phyloP scores from a whole-genome alignment of 2,888 invertebrate genomes.

The Erebia ligea region DNA sequence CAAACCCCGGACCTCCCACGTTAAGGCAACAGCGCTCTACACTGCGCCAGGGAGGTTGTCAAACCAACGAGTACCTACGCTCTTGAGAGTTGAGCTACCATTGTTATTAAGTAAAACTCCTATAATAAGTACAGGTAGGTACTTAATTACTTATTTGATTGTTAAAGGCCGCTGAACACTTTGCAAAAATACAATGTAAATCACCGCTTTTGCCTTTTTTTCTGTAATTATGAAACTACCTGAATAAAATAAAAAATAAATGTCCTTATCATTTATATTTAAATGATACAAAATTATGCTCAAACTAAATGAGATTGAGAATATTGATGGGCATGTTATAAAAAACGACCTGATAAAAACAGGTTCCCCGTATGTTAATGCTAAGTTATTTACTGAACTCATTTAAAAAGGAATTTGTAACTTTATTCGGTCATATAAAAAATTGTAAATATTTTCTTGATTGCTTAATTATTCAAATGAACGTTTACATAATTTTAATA shows the following conservation, averaged over 20 bases:
- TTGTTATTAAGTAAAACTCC: too few relatives aligned
- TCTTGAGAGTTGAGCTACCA: too few relatives aligned
- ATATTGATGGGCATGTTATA: constrained; percentile 26
- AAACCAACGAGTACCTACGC: too few relatives aligned
- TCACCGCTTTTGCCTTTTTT: not conserved
- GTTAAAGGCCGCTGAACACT: not conserved
- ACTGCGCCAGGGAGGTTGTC: too few relatives aligned
- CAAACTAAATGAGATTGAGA: constrained; percentile 17
- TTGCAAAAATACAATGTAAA: not conserved
- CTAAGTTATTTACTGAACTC: constrained; percentile 23
- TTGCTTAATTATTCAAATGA: constrained; percentile 19
- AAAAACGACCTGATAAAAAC: constrained; percentile 25
- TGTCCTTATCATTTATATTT: constrained; percentile 5
- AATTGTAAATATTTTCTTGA: constrained; percentile 12
- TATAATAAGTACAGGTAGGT: too few relatives aligned
- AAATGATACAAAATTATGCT: constrained; percentile 21
- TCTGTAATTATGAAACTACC: not conserved
- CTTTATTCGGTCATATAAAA: constrained; percentile 4
- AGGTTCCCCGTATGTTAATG: constrained; percentile 22
- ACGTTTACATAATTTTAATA: constrained; percentile 6
- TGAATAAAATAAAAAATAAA: not conserved
- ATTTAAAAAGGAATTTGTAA: constrained; percentile 20
- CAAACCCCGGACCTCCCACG: too few relatives aligned
- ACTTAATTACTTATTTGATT: too few relatives aligned
- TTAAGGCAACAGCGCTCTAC: too few relatives aligned